Conservation (phyloP, 2,888 invertebrate genomes). For the Pristionchus exspectatus region DNA sequence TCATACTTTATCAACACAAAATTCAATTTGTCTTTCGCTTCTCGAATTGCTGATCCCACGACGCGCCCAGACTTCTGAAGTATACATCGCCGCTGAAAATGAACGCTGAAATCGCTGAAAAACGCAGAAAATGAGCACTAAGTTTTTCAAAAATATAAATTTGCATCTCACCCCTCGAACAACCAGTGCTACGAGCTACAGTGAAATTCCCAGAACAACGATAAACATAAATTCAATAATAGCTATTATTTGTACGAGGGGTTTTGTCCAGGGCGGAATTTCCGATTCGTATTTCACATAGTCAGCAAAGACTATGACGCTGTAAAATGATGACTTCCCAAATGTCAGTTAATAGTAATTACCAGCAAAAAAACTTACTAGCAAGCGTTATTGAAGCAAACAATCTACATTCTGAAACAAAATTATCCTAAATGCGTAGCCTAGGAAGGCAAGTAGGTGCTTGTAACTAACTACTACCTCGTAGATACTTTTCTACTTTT, state of each 20-base stretch:
- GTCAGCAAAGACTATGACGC: neutral
- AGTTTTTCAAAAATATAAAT: neutral
- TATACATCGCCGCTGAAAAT: neutral
- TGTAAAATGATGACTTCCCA: neutral
- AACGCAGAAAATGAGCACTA: no score
- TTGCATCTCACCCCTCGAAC: neutral
- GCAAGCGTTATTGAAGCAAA: neutral
- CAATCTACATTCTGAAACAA: neutral
- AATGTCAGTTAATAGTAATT: neutral
- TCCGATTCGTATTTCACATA: neutral
- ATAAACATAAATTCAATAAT: neutral
- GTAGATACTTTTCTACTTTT: neutral
- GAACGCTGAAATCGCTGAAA: no score
- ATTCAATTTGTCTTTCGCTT: neutral
- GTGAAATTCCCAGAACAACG: neutral
- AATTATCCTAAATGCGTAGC: neutral
- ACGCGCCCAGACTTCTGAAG: neutral
- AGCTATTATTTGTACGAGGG: neutral
- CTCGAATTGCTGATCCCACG: neutral
- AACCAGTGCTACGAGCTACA: neutral
- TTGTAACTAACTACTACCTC: neutral
- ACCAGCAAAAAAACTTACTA: neutral
- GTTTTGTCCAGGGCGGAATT: neutral
- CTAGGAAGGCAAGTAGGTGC: neutral
- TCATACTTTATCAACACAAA: neutral